Evolutionary conservation across 2,888 invertebrate genomes (phyloP).

Genomic region (Sarcophaga carnaria): DNA sequence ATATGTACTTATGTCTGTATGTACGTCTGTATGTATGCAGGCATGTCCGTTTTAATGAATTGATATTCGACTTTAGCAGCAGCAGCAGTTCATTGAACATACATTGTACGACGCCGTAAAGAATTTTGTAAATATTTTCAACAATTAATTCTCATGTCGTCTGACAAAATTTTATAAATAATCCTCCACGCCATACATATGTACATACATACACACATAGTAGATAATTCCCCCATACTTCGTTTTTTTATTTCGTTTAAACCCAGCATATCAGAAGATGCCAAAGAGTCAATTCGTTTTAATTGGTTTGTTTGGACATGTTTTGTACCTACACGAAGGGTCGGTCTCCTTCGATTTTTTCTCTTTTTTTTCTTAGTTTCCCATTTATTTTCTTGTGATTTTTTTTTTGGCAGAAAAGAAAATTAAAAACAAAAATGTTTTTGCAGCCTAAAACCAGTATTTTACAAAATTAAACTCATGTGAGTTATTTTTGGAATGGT

Average conservation of each 20-base stretch:
- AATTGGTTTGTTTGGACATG: not conserved
- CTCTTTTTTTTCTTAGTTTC: not conserved
- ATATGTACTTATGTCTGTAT: too few species aligned
- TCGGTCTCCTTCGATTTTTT: not conserved
- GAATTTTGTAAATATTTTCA: conserved; percentile 24
- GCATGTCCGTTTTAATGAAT: not conserved
- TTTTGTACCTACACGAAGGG: not conserved
- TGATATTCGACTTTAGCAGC: not conserved
- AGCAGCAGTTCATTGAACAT: conserved; percentile 37
- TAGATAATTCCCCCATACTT: not conserved
- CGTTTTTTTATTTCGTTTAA: not conserved
- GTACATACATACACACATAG: not conserved
- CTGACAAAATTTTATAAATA: conserved; percentile 35
- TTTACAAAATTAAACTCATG: not conserved
- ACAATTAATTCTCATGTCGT: conserved; percentile 33
- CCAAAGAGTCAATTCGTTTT: not conserved
- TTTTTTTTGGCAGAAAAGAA: too few species aligned
- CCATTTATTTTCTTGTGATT: not conserved
- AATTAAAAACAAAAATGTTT: not conserved
- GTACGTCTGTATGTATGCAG: too few species aligned
- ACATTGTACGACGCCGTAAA: conserved; percentile 20
- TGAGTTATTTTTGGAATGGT: not conserved
- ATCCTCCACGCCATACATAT: conserved; percentile 12
- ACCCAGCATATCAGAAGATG: not conserved
- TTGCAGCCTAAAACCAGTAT: conserved; percentile 33